These are phyloP conservation scores for Struthidea cinerea DNA, from an alignment of 2,113 vertebrate genomes.

Conservation along the genomic window DNA sequence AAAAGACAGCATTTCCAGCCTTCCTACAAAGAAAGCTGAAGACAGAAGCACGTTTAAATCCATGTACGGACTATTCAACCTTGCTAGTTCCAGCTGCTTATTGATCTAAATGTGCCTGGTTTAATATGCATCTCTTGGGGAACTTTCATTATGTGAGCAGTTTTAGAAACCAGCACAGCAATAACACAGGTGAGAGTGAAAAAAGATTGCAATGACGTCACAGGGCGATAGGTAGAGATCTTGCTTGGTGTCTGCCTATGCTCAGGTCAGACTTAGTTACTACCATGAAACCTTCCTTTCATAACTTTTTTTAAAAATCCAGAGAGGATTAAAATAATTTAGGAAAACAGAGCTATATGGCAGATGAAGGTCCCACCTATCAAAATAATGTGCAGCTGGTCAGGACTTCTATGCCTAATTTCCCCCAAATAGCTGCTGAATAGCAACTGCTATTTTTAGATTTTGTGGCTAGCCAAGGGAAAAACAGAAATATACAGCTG, in stretches of 20 bases:
- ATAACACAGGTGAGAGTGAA: not conserved
- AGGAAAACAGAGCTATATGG: not conserved
- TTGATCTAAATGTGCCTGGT: not conserved
- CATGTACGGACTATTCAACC: not conserved
- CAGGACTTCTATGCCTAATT: not conserved
- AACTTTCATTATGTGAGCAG: not conserved
- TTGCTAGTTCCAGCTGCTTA: not conserved
- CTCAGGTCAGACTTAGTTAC: not conserved
- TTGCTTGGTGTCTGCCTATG: not conserved
- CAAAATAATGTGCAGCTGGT: not conserved
- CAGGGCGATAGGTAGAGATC: not conserved
- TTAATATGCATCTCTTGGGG: not conserved
- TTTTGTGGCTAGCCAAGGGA: not conserved
- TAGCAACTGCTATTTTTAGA: not conserved
- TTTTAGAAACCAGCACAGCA: not conserved
- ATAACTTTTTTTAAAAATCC: not conserved
- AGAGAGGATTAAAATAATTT: not conserved
- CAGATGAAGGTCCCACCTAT: constrained; percentile 1
- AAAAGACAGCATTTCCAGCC: not conserved
- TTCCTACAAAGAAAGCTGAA: not conserved
- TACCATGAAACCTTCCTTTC: not conserved
- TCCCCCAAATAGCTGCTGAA: not conserved
- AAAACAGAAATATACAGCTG: not conserved
- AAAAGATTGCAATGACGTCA: not conserved
- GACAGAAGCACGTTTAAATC: not conserved